phyloP scores from a whole-genome alignment of 2,797 vertebrate species.

The Pampus argenteus region DNA sequence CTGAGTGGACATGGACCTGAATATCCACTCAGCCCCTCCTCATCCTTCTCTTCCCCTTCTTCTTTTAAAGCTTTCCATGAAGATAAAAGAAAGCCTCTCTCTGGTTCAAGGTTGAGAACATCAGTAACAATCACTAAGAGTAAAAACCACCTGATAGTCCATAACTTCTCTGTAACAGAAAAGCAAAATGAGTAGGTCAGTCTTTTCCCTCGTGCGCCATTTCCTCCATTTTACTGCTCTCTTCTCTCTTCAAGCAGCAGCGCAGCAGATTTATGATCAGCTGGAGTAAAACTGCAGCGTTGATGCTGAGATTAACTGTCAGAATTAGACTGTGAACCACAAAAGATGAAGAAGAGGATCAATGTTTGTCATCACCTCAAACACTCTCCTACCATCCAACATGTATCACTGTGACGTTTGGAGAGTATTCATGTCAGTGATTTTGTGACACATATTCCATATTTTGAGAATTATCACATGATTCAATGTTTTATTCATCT shows the following conservation, averaged over 20 bases:
- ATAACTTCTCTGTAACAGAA: background rate
- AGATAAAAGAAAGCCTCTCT: constrained; percentile 24
- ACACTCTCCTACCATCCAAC: too few relatives aligned
- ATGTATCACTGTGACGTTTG: too few relatives aligned
- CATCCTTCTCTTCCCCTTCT: background rate
- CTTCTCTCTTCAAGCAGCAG: constrained; percentile 45
- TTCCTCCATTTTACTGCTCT: constrained; percentile 39
- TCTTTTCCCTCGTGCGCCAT: constrained; percentile 5
- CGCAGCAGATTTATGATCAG: constrained; percentile 39
- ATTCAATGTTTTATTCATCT: too few relatives aligned
- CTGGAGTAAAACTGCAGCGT: constrained; percentile 24
- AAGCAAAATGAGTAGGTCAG: constrained; percentile 27
- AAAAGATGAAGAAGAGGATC: constrained; percentile 3
- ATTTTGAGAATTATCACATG: too few relatives aligned
- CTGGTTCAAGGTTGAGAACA: constrained; percentile 17
- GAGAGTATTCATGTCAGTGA: background rate
- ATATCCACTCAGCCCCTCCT: background rate
- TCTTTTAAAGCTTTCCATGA: constrained; percentile 25
- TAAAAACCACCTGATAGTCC: constrained; percentile 14
- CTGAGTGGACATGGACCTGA: constrained; percentile 24
- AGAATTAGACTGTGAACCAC: constrained; percentile 4
- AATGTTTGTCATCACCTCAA: too few relatives aligned
- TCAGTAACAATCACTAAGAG: constrained; percentile 16
- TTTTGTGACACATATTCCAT: too few relatives aligned
- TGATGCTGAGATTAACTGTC: constrained; percentile 1